A percentile compares a stretch with the other conserved stretches of the same genome.
These are phyloP conservation scores for human (Homo sapiens) DNA, from an alignment of 2,113 vertebrate genomes.

Conservation along the genomic window DNA sequence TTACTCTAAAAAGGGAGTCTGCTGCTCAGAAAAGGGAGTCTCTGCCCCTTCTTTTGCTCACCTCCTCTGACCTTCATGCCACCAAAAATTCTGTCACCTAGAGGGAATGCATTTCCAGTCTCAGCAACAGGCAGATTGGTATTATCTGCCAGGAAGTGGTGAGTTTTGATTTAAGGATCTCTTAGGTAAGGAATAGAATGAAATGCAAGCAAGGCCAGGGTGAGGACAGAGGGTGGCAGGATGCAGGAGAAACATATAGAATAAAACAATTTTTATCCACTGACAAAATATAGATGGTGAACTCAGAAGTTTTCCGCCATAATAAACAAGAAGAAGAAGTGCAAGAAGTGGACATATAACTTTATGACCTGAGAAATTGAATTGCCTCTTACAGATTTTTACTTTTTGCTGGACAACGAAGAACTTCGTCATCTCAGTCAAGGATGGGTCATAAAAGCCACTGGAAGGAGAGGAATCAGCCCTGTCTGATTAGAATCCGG, in stretches of 20 bases:
- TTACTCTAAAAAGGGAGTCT: background rate
- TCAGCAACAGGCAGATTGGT: background rate
- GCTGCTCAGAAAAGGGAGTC: background rate
- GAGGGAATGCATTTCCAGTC: background rate
- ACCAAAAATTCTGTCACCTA: background rate
- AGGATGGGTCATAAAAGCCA: constrained; percentile 57
- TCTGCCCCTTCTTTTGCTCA: background rate
- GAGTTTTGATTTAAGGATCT: constrained; percentile 58
- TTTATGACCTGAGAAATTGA: constrained; percentile 81
- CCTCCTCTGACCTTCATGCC: background rate
- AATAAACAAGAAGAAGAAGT: constrained; percentile 75
- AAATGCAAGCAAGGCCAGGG: constrained; percentile 45
- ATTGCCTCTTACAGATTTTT: constrained; percentile 72
- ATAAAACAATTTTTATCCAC: constrained; percentile 53
- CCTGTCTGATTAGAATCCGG: constrained; percentile 35
- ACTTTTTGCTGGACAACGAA: constrained; percentile 68
- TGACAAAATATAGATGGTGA: constrained; percentile 62
- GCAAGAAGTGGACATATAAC: constrained; percentile 67
- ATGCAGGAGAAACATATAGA: constrained; percentile 29
- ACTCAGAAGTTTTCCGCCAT: constrained; percentile 66
- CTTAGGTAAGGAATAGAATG: background rate
- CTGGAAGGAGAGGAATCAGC: background rate
- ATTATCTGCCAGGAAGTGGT: background rate
- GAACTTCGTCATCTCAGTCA: constrained; percentile 53
- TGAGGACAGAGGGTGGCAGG: background rate